Conservation (phyloP, 2,888 invertebrate species). For the Tribolium freemani region DNA sequence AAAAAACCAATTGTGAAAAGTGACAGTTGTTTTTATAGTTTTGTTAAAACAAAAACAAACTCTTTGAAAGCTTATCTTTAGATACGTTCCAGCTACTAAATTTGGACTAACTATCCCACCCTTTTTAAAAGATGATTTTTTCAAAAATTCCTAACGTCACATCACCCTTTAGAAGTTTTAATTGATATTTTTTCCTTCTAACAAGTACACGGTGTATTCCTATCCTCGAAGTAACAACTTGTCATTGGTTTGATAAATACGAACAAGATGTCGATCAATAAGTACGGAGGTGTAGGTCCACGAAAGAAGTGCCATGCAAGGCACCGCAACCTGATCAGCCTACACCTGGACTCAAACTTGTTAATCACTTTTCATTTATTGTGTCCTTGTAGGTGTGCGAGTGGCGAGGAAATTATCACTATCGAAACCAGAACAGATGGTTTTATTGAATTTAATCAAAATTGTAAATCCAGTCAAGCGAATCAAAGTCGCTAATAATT, state of each 20-base stretch:
- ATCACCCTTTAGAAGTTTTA: too few relatives aligned
- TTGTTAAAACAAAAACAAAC: too few relatives aligned
- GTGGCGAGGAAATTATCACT: constrained; percentile 1
- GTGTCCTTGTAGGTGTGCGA: not conserved
- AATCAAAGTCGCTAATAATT: not conserved
- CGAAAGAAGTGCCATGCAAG: not conserved
- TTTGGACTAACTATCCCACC: not conserved
- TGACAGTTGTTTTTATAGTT: too few relatives aligned
- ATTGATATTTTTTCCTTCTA: too few relatives aligned
- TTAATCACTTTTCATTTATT: constrained; percentile 15
- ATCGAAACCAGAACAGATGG: not conserved
- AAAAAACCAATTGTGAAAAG: too few relatives aligned
- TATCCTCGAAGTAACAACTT: too few relatives aligned
- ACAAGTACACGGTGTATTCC: too few relatives aligned
- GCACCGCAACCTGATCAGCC: not conserved
- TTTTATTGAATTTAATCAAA: constrained; percentile 2
- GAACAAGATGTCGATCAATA: not conserved
- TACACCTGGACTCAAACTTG: not conserved
- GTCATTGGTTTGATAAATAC: not conserved
- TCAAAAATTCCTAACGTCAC: not conserved
- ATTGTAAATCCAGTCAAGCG: not conserved
- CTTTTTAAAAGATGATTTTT: not conserved
- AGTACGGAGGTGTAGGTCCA: not conserved
- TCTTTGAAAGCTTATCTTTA: too few relatives aligned
- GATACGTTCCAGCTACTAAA: not conserved